Evolutionary conservation across 2,888 invertebrate genomes (phyloP), one percentile per base, ranked within the genome.

Genomic region (Clunio marinus): DNA sequence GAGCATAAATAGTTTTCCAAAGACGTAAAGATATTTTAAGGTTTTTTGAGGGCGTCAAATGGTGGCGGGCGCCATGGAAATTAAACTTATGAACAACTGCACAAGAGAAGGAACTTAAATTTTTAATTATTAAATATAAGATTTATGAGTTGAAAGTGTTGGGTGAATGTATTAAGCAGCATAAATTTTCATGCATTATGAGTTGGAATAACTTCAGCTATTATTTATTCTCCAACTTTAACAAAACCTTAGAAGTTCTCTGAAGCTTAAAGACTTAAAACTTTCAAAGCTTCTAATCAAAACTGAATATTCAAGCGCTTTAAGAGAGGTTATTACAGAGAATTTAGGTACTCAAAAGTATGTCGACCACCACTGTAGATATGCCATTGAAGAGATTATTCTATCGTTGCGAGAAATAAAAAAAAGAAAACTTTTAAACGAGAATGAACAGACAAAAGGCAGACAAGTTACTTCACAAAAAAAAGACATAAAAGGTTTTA

Each of bases 1-100:
- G 63, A 37, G 25, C 45, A 41, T 13, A 17, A 51, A 51, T 51
- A 51, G 51, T 51, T 51, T 45, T 51, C 51, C 3, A 51, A 22
- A 13, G 51, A 51, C 8, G 51, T 15, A 41, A 41, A 10, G n/a
- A n/a, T n/a, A n/a, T 41, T 5, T 10, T 41, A 41, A 10, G 15
- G 41, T 41, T 41, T n/a, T n/a, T 15, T n/a, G 15, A 32, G 10
- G 32, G 32, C 32, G n/a, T n/a, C n/a, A n/a, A n/a, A n/a, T n/a
- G n/a, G n/a, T n/a, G n/a, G n/a, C n/a, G n/a, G n/a, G 2, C 15
- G 41, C 41, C 41, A 41, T 10, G 10, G 10, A 41, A 5, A n/a
- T 41, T 41, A 41, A 32, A 2, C n/a, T 41, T 41, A 15, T n/a
- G n/a, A n/a, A n/a, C n/a, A n/a, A n/a, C n/a, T n/a, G 41, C 10